These are phyloP conservation scores for Crossocerus cetratus DNA, from an alignment of 2,888 invertebrate genomes.

Conservation along the genomic window DNA sequence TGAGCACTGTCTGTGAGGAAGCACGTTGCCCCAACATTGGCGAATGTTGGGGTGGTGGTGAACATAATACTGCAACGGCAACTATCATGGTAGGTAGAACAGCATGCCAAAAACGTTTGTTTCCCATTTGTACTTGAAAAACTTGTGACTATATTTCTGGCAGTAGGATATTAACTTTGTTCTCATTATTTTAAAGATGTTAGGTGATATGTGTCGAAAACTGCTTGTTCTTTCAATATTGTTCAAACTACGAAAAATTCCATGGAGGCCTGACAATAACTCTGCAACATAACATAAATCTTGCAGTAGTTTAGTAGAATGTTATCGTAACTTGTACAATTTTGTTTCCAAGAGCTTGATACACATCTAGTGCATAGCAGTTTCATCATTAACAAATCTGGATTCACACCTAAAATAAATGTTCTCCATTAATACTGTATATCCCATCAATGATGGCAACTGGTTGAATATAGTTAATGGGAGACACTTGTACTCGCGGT, in stretches of 20 bases:
- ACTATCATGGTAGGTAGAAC: constrained; percentile 93
- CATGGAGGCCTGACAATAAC: too few relatives aligned
- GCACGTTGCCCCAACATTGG: constrained; percentile 99
- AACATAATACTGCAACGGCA: constrained; percentile 97
- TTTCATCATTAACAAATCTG: constrained; percentile 25
- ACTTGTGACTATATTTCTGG: background rate
- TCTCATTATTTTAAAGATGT: too few relatives aligned
- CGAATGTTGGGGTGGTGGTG: constrained; percentile 98
- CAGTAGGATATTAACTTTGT: background rate
- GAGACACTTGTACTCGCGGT: constrained; percentile 99
- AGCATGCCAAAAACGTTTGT: background rate
- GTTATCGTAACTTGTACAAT: constrained; percentile 4
- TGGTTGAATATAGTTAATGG: constrained; percentile 86
- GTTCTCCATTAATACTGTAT: constrained; percentile 13
- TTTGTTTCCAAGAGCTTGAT: constrained; percentile 3
- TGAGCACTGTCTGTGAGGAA: constrained; percentile 98
- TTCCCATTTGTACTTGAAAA: background rate
- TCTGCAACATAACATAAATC: background rate
- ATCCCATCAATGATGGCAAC: constrained; percentile 45
- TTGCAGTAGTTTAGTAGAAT: background rate
- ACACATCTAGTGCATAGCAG: background rate
- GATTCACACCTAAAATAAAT: constrained; percentile 23
- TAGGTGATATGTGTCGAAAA: too few relatives aligned
- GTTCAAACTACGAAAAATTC: background rate
- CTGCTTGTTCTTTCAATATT: background rate